Base-by-base conservation (phyloP, 2,113 vertebrate genomes). In the Corynorhinus townsendii region DNA sequence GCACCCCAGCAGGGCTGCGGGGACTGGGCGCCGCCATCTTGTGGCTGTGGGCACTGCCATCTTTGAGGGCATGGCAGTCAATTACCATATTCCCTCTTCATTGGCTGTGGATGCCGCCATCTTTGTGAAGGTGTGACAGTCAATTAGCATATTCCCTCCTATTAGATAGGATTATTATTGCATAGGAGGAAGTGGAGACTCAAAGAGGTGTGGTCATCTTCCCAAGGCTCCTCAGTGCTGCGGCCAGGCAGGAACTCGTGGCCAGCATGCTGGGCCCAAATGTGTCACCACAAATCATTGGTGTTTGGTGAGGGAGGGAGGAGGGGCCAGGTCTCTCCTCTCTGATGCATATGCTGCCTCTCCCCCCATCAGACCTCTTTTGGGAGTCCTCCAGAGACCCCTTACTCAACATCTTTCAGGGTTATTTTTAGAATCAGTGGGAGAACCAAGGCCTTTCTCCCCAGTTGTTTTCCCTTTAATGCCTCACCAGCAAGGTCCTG, bases 151-250 rank as follows among this genome's bases (percentile, higher is more conserved):
- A 54, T 54, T 54, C 1, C 16, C 7, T 8, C 7, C 6, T 54
- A 54, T 54, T 54, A 54, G 54, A 22, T 54, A 20, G 7, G 19
- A 17, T 5, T 5, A 9, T 35, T 49, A 8, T 20, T 17, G 4
- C 49, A 11, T 2, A 0, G 33, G n/a, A 40, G 26, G 40, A 35
- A 8, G 9, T 1, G 7, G 38, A 40, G 11, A 33, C 20, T 22
- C 3, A 0, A 16, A 69, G 52, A 35, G n/a, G 40, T 43, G 5
- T 4, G 26, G 40, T 28, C n/a, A 0, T 72, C 19, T 15, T 35
- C 52, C 40, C 9, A 11, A 16, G 11, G 11, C 16, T 22, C 40
- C 52, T 38, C 52, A 16, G 26, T 0, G 0, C 35, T 0, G 0
- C 0, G 11, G 62, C 43, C 2, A 5, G 56, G 79, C 1, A 1